phyloP scores from a whole-genome alignment of 2,113 vertebrate genomes.

The Siniperca chuatsi region DNA sequence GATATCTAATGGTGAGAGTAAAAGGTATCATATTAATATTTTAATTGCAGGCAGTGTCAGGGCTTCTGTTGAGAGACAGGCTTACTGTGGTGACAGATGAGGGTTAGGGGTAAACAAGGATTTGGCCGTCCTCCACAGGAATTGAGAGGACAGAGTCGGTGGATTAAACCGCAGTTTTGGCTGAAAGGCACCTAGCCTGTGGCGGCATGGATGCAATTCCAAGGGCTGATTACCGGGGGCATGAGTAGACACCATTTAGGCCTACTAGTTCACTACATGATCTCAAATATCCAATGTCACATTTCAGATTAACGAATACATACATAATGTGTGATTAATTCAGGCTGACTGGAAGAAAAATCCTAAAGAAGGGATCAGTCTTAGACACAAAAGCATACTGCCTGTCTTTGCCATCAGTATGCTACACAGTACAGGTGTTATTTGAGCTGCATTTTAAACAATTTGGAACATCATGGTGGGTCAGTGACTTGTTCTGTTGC shows the following conservation, averaged over 20 bases:
- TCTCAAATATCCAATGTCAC: constrained; percentile 38
- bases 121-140: constrained; percentile 74
- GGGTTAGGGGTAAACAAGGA: constrained; percentile 74
- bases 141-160: constrained; percentile 69
- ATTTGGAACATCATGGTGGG: constrained; percentile 32
- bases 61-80: constrained; percentile 69
- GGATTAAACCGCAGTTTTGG: constrained; percentile 76
- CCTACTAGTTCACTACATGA: constrained; percentile 22
- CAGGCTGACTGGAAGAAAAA: constrained; percentile 3
- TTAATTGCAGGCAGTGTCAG: constrained; percentile 72
- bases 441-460: constrained; percentile 48
- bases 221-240: constrained; percentile 46
- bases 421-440: constrained; percentile 50
- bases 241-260: constrained; percentile 16
- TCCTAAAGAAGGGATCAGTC: neutral
- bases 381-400: neutral
- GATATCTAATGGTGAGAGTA: constrained; percentile 63
- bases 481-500: constrained; percentile 45
- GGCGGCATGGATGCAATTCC: constrained; percentile 55
- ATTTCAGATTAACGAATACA: constrained; percentile 17
- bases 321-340: constrained; percentile 4
- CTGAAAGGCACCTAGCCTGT: constrained; percentile 57
- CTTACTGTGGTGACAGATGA: constrained; percentile 76
- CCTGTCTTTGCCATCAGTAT: constrained; percentile 10
- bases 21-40: constrained; percentile 81